Evolutionary conservation across 2,797 vertebrate genomes (phyloP), one percentile per base, ranked within the genome.

Genomic region (Sebastes hubbsi): DNA sequence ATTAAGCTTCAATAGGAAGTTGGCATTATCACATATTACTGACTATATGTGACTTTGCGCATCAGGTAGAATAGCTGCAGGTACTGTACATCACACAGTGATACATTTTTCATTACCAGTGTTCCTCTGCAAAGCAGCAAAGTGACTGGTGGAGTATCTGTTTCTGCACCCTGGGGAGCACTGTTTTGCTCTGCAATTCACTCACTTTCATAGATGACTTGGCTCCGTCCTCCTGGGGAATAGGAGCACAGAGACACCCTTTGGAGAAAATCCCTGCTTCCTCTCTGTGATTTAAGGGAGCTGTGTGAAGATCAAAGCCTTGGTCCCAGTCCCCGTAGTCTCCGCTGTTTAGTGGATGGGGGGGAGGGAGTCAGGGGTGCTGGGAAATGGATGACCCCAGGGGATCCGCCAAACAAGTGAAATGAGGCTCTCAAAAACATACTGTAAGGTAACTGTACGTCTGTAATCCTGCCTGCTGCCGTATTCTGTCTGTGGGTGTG

Each of bases 241-340:
- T 65, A 27, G 80, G 79, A 92, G 87, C 91, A 88, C 61, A 80
- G 89, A 94, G 88, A 90, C 87, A 90, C 92, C 88, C 92, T 91
- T 94, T 93, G 83, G 92, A 90, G 81, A 87, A 90, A 92, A 92
- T 72, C 84, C 77, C 77, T 68, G 81, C 83, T 93, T 93, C 93
- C 91, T 93, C 73, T 64, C 58, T 88, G 88, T 90, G 90, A 92
- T 93, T 94, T 90, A 87, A 92, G 73, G 84, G 81, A 91, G 89
- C 74, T 89, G 87, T 94, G 88, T 89, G 91, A 93, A 94, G 94
- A 95, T 96, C 93, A 96, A 96, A 95, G 94, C 86, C 58, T 66
- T 5, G 29, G 87, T 93, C 89, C 84, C 75, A 63, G 91, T 94
- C 90, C 91, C 93, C 54, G 62, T 87, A 78, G 92, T 92, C 75